Conservation (phyloP, 1,140 invertebrate genomes). For the Tachypleus tridentatus region DNA sequence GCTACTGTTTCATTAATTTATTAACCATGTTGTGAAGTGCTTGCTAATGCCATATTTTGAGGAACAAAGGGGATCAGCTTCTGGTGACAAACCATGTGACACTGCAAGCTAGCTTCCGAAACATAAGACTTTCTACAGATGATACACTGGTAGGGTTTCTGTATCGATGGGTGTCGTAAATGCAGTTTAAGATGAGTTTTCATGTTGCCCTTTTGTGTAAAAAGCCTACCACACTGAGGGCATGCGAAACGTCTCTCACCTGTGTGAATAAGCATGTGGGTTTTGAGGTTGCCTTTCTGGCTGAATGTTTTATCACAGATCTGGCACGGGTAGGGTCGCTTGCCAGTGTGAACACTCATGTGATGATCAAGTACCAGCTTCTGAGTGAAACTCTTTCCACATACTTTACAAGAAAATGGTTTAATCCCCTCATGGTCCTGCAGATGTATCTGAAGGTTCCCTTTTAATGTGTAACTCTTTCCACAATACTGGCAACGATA, state of each 20-base stretch:
- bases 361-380: slow-evolving; percentile 93
- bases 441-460: slow-evolving; percentile 94
- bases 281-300: slow-evolving; percentile 13
- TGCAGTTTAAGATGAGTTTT: slow-evolving; percentile 73
- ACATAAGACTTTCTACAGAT: slow-evolving; percentile 47
- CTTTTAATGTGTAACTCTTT: slow-evolving; percentile 50
- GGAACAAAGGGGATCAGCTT: no score
- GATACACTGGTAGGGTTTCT: slow-evolving; percentile 57
- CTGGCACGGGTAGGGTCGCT: slow-evolving; percentile 75
- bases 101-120: slow-evolving; percentile 17
- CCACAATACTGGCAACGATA: slow-evolving; percentile 42
- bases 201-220: slow-evolving; percentile 83
- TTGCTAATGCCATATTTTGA: no score
- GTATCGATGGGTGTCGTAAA: slow-evolving; percentile 54
- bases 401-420: slow-evolving; percentile 78
- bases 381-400: slow-evolving; percentile 73
- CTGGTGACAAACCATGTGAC: slow-evolving; percentile 17
- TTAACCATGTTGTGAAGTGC: no score
- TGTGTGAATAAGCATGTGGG: slow-evolving; percentile 27
- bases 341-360: slow-evolving; percentile 89
- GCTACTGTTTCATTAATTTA: no score
- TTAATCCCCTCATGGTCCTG: slow-evolving; percentile 82
- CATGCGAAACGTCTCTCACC: slow-evolving; percentile 68
- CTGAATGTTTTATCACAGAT: slow-evolving; percentile 10
- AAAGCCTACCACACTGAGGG: slow-evolving; percentile 75